A percentile compares a stretch with the other conserved stretches of the same genome.
Conservation (phyloP, 2,113 vertebrate species). For the Gasterosteus aculeatus region DNA sequence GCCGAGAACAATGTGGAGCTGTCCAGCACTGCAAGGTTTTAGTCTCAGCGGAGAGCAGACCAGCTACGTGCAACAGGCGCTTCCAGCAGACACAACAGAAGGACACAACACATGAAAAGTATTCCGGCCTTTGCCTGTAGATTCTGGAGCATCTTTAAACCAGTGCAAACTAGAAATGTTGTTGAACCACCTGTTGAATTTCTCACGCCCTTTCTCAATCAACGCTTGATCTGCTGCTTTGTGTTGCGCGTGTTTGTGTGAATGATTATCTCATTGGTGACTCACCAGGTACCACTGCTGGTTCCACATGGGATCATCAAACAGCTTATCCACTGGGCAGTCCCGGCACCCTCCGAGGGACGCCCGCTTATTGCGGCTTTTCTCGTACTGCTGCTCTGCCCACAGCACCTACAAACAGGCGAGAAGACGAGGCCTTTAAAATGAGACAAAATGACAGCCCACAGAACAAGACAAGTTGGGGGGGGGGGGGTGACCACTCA, state of each 20-base stretch:
- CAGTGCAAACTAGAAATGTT: background rate
- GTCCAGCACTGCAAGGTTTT: constrained; percentile 24
- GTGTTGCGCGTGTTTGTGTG: background rate
- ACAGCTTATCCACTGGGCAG: constrained; percentile 87
- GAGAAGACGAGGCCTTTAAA: background rate
- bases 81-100: constrained; percentile 15
- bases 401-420: constrained; percentile 85
- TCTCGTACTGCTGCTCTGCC: constrained; percentile 98
- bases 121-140: background rate
- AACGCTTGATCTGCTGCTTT: background rate
- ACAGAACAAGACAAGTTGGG: background rate
- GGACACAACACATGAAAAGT: constrained; percentile 21
- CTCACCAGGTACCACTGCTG: constrained; percentile 99
- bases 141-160: background rate
- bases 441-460: background rate
- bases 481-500: constrained; percentile 65
- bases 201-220: background rate
- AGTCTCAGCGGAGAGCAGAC: constrained; percentile 33
- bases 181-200: constrained; percentile 12
- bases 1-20: constrained; percentile 12
- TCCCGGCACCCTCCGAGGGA: constrained; percentile 76
- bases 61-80: constrained; percentile 29
- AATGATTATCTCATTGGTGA: constrained; percentile 6
- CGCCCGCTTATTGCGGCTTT: constrained; percentile 87
- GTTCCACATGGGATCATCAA: constrained; percentile 98